phyloP scores from a whole-genome alignment of 2,113 vertebrate genomes.

The Opisthocomus hoazin region DNA sequence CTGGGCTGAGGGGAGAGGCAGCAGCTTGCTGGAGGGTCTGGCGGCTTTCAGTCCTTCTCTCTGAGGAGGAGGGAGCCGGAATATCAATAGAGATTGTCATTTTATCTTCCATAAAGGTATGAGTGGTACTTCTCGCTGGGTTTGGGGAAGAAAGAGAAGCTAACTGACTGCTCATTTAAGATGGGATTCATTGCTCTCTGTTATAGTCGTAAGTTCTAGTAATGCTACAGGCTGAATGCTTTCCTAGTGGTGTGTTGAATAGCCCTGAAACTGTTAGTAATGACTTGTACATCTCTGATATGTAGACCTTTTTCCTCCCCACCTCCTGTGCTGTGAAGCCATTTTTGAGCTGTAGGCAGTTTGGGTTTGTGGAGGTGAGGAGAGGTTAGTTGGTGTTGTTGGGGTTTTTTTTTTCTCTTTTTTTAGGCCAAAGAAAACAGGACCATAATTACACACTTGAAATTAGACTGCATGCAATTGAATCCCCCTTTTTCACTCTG shows the following conservation, averaged over 20 bases:
- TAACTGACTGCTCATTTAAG: neutral
- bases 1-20: neutral
- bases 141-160: neutral
- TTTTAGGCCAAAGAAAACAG: constrained; percentile 71
- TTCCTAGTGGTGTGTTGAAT: neutral
- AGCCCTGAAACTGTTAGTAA: constrained; percentile 27
- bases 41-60: neutral
- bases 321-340: neutral
- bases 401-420: neutral
- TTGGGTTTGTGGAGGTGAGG: constrained; percentile 48
- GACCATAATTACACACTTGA: constrained; percentile 74
- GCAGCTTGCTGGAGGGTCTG: neutral
- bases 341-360: constrained; percentile 31
- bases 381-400: constrained; percentile 3
- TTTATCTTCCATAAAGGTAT: neutral
- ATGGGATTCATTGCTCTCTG: neutral
- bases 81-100: neutral
- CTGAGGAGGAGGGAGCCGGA: neutral
- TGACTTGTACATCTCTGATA: neutral
- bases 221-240: neutral
- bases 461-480: constrained; percentile 72
- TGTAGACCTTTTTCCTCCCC: neutral
- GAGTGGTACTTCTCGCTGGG: neutral
- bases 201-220: neutral
- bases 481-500: constrained; percentile 60